Percentiles rank a stretch among this genome's conserved stretches.
Evolutionary conservation across 2,113 vertebrate species (phyloP).

Genomic region (Otolemur garnettii): DNA sequence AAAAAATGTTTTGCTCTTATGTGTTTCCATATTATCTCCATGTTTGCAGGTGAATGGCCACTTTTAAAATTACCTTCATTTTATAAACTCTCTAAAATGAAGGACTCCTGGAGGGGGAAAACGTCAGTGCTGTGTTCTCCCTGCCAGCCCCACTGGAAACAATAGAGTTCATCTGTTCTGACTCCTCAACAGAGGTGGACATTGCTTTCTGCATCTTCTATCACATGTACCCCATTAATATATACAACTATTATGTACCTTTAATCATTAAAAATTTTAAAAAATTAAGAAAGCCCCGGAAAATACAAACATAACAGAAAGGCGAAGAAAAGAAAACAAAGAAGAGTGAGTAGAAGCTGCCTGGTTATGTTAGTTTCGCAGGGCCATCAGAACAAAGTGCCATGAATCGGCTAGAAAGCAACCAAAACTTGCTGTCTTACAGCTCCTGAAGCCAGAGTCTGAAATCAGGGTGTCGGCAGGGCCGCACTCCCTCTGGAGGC

Average conservation of each 20-base stretch:
- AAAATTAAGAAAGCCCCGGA: background rate
- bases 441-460: background rate
- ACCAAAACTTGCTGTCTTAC: background rate
- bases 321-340: background rate
- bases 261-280: background rate
- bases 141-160: background rate
- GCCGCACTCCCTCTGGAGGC: background rate
- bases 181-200: background rate
- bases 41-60: background rate
- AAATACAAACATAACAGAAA: background rate
- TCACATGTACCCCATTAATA: background rate
- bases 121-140: accelerated
- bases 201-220: background rate
- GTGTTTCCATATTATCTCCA: background rate
- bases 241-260: background rate
- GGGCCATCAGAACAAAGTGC: background rate
- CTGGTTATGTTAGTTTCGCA: background rate
- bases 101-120: background rate
- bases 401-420: background rate
- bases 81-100: background rate
- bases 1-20: background rate
- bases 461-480: background rate
- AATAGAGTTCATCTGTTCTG: background rate
- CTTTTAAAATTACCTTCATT: background rate
- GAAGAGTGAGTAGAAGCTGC: background rate